Evolutionary conservation across 1,140 invertebrate species (phyloP).

Genomic region (Pararge aegeria): DNA sequence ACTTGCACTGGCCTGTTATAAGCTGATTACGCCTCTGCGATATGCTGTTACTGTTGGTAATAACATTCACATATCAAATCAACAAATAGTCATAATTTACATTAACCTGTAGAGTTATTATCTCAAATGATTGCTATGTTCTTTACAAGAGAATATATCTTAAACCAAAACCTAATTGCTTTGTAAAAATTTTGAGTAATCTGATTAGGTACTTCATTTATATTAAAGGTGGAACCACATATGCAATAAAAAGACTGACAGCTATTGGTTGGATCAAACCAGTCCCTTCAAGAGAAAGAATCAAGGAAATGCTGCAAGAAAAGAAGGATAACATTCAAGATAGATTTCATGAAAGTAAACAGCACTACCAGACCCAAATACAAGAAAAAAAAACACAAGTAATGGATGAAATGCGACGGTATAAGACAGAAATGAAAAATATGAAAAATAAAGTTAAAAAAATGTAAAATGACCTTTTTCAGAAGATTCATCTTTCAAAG

Average conservation of each 20-base stretch:
- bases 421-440: slow-evolving; percentile 75
- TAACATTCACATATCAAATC: slow-evolving; percentile 24
- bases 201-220: too few species aligned
- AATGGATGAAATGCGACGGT: slow-evolving; percentile 75
- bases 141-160: too few species aligned
- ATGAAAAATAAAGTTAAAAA: slow-evolving; percentile 75
- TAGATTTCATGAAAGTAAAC: slow-evolving; percentile 73
- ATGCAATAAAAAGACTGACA: slow-evolving; percentile 85
- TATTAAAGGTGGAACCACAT: slow-evolving; percentile 83
- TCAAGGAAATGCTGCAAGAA: slow-evolving; percentile 82
- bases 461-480: slow-evolving; percentile 39
- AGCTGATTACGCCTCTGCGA: slow-evolving; percentile 92
- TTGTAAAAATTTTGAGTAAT: too few species aligned
- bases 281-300: slow-evolving; percentile 81
- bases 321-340: slow-evolving; percentile 79
- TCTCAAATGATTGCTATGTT: too few species aligned
- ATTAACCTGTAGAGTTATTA: too few species aligned
- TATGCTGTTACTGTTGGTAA: slow-evolving; percentile 94
- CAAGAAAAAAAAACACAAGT: slow-evolving; percentile 69
- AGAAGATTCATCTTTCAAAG: slow-evolving; percentile 14
- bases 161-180: too few species aligned
- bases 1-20: slow-evolving; percentile 93
- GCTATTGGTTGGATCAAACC: slow-evolving; percentile 85
- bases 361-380: slow-evolving; percentile 65
- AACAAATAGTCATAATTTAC: background rate